Base-by-base conservation (phyloP, 2,797 vertebrate genomes). In the Phoeniculus purpureus region DNA sequence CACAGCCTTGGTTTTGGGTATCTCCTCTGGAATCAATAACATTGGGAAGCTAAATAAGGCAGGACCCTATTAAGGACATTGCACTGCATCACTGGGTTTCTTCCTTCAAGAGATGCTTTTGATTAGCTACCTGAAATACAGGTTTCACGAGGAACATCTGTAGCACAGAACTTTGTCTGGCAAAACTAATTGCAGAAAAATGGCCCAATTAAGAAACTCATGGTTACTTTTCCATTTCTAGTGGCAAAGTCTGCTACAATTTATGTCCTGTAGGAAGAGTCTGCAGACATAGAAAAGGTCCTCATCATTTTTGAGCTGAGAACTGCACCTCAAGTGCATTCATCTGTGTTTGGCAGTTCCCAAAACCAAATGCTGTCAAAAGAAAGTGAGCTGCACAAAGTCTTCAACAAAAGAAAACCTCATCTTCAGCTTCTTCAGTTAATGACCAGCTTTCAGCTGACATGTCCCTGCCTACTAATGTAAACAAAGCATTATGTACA, bases 41-140 rank as follows among this genome's bases (percentile, higher is more conserved):
- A 10, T 8, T 50, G 25, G 25, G 51, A 61, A 85, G 32, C 31
- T 71, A 87, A 85, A 18, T 20, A 43, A 89, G 50, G 71, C 25
- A 58, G 61, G 64, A 80, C 66, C 31, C 80, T 65, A 64, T 51
- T 50, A 74, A 92, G 62, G 64, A 68, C 1, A 2, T 8, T 32
- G 40, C 56, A 34, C 29, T 59, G 47, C 56, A 78, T 45, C 55
- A 3, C 4, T 20, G 27, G 52, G 52, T 80, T 73, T 71, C 23
- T 71, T 91, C 25, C 43, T 58, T 83, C 19, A 5, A 54, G 52
- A 93, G 92, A 92, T 74, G 65, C 34, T 89, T 94, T 68, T 81
- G 81, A 93, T 90, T 85, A 94, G 70, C 60, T 84, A 71, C 93
- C 90, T 76, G 92, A 94, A 95, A 95, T 70, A 81, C 93, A 89